Conservation (phyloP, 2,888 invertebrate species). For the Cremastinae sp. region DNA sequence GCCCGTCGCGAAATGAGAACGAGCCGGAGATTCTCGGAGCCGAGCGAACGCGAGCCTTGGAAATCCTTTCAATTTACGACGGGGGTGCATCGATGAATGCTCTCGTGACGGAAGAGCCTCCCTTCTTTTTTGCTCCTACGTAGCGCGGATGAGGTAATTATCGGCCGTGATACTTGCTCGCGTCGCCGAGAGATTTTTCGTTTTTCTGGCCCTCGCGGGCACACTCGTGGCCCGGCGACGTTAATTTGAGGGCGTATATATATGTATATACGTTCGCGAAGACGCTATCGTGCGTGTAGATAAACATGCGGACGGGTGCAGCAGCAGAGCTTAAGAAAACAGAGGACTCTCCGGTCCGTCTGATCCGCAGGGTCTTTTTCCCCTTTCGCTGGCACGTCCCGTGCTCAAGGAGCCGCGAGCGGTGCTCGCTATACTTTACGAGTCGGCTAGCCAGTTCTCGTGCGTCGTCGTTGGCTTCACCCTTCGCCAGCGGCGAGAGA, state of each 20-base stretch:
- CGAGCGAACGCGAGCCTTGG: too few relatives aligned
- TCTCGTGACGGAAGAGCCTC: background rate
- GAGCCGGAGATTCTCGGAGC: too few relatives aligned
- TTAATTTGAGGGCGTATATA: background rate
- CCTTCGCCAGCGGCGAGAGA: conserved; percentile 38
- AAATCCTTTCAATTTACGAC: too few relatives aligned
- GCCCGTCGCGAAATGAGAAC: too few relatives aligned
- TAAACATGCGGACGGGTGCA: conserved; percentile 1
- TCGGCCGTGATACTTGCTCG: too few relatives aligned
- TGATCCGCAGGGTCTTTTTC: conserved; percentile 52
- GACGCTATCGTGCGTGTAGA: background rate
- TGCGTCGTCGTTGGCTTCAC: conserved; percentile 36
- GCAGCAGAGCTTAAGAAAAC: conserved; percentile 26
- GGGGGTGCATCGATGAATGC: too few relatives aligned
- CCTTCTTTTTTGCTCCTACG: background rate
- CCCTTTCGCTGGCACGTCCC: conserved; percentile 54
- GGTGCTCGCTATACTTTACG: conserved; percentile 46
- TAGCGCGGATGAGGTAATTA: background rate
- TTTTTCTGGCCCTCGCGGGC: conserved; percentile 21
- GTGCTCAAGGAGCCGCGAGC: conserved; percentile 49
- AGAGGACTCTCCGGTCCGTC: conserved; percentile 50
- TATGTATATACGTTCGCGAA: background rate
- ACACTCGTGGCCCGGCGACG: conserved; percentile 24
- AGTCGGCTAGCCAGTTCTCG: conserved; percentile 45
- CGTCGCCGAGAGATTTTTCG: background rate